A percentile compares a stretch with the other conserved stretches of the same genome.
Conservation (phyloP, 2,888 invertebrate genomes). For the Neoaliturus tenellus region DNA sequence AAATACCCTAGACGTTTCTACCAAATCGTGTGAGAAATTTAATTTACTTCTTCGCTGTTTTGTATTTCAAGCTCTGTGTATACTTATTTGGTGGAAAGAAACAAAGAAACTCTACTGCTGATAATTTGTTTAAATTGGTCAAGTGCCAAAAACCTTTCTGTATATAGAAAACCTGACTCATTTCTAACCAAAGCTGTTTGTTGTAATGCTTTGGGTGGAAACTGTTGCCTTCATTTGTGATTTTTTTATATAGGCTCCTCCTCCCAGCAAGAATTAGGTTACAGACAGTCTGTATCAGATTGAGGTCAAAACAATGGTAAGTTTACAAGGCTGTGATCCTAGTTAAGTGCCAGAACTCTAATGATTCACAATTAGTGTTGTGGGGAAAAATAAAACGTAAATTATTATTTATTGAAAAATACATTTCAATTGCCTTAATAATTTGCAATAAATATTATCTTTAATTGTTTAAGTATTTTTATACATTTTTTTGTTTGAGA, state of each 20-base stretch:
- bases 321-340: conserved; percentile 15
- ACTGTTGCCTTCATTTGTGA: conserved; percentile 44
- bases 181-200: conserved; percentile 28
- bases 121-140: not conserved
- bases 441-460: no score
- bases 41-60: no score
- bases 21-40: no score
- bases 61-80: no score
- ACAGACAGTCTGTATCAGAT: not conserved
- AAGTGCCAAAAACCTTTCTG: conserved; percentile 37
- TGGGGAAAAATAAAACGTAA: not conserved
- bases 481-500: no score
- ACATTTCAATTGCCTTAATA: no score
- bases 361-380: not conserved
- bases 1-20: no score
- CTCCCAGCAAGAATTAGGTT: not conserved
- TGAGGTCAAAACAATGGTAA: not conserved
- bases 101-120: not conserved
- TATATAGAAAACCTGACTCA: not conserved
- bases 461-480: no score
- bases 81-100: no score
- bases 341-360: conserved; percentile 18
- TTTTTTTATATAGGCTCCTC: not conserved
- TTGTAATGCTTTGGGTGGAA: conserved; percentile 12
- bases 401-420: no score